Evolutionary conservation across 2,113 vertebrate genomes (phyloP), one percentile per base, ranked within the genome.

Genomic region (Aspidoscelis tigris): DNA sequence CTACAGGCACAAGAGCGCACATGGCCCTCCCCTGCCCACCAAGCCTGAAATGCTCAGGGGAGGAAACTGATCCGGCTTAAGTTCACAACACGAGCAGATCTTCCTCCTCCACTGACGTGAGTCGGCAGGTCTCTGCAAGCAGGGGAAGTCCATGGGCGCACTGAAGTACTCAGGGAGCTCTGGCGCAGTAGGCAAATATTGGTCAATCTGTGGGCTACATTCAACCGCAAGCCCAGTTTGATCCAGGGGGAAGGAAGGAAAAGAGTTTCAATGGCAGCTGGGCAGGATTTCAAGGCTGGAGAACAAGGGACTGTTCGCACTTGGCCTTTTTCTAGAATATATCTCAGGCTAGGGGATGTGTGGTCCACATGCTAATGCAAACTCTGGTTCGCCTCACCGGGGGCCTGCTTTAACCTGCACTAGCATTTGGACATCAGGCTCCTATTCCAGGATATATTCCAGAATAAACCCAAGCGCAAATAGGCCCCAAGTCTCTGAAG

Each of bases 1-100:
- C 43, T 22, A 82, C 88, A 89, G 58, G 18, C 41, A 41, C 70
- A 76, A 14, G 80, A 55, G 24, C 78, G 75, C 71, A 33, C 61
- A 43, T 68, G 47, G 43, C 76, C 55, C 41, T 53, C 74, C 47
- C 79, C 74, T 64, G 83, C 55, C 76, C 66, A 71, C 76, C 41
- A 47, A 78, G 41, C 75, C 83, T 71, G 39, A 47, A 33, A 7
- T 71, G n/a, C 61, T 55, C 39, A 71, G 78, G 71, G 75, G 68
- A 78, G 83, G 83, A 78, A 78, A 44, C 11, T 44, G 66, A 71
- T 77, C 82, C 75, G 33, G 33, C 33, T 33, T 33, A 61, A 53
- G 12, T n/a, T 71, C 76, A 21, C 66, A 71, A 39, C 21, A 22
- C 3, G 2, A n/a, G 82, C 66, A 78, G 68, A 84, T 78, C 83